These are phyloP conservation scores for Dicrurus megarhynchus DNA, from an alignment of 2,113 vertebrate genomes.

Conservation along the genomic window DNA sequence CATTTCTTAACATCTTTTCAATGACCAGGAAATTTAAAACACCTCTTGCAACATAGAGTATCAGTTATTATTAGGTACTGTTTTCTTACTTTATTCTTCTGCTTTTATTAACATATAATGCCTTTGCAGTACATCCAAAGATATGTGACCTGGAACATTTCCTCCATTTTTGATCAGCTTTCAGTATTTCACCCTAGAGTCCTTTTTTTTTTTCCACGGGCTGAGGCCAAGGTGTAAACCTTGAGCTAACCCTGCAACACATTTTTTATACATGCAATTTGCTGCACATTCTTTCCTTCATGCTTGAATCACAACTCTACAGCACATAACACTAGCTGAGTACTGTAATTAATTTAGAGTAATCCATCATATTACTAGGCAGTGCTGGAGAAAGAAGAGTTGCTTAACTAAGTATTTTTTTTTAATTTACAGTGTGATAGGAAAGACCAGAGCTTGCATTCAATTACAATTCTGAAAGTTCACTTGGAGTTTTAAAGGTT, in stretches of 20 bases:
- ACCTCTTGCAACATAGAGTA: constrained; percentile 22
- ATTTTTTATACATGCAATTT: not conserved
- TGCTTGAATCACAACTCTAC: constrained; percentile 13
- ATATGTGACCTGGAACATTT: constrained; percentile 31
- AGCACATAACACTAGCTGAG: not conserved
- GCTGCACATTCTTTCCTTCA: constrained; percentile 9
- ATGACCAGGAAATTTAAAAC: constrained; percentile 66
- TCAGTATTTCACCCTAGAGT: constrained; percentile 37
- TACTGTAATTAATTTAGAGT: constrained; percentile 18
- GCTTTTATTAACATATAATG: constrained; percentile 61
- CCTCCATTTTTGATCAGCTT: constrained; percentile 46
- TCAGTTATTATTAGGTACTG: constrained; percentile 56
- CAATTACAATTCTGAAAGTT: not conserved
- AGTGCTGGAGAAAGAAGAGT: not conserved
- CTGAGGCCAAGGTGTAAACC: constrained; percentile 46
- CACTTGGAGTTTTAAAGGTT: not conserved
- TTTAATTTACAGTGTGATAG: not conserved
- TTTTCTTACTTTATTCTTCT: constrained; percentile 63
- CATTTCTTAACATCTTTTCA: constrained; percentile 54
- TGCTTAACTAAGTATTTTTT: constrained; percentile 1
- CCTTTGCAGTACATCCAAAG: constrained; percentile 42
- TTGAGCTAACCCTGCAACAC: constrained; percentile 3
- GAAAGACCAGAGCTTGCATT: constrained; percentile 17
- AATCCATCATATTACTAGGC: constrained; percentile 29
- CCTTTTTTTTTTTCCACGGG: not conserved